A percentile compares a stretch with the other conserved stretches of the same genome.
These are phyloP conservation scores for Cephalotes varians DNA, from an alignment of 2,888 invertebrate species.

Conservation along the genomic window DNA sequence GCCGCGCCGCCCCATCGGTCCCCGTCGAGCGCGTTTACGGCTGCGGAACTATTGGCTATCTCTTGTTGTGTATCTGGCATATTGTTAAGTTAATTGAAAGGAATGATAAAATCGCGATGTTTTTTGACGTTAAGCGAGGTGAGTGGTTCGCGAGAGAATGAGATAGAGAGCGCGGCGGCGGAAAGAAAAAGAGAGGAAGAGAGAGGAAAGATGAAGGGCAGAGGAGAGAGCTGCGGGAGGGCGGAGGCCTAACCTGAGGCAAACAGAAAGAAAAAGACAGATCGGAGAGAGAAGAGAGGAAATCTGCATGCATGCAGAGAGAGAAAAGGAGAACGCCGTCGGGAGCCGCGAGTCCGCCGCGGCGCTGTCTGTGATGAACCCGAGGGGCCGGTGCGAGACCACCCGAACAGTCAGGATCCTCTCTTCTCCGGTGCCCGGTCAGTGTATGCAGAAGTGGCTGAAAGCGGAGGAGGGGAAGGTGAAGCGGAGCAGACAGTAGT, in stretches of 20 bases:
- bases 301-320: constrained; percentile 44
- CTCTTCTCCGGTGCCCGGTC: constrained; percentile 45
- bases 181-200: constrained; percentile 32
- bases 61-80: constrained; percentile 77
- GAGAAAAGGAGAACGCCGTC: constrained; percentile 52
- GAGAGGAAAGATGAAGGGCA: constrained; percentile 39
- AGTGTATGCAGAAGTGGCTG: constrained; percentile 47
- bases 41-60: constrained; percentile 76
- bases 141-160: constrained; percentile 61
- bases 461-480: constrained; percentile 33
- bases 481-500: constrained; percentile 44
- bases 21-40: constrained; percentile 48
- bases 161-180: constrained; percentile 53
- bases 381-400: constrained; percentile 68
- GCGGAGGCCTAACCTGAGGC: constrained; percentile 45
- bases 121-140: constrained; percentile 79
- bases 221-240: constrained; percentile 23
- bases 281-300: constrained; percentile 12
- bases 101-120: constrained; percentile 80
- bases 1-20: constrained; percentile 19
- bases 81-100: constrained; percentile 82
- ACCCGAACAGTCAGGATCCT: constrained; percentile 72
- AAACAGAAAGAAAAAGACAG: constrained; percentile 62
- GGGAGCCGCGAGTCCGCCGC: constrained; percentile 59
- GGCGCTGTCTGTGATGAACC: constrained; percentile 63